Conservation (phyloP, 2,797 vertebrate genomes). For the Spinus olivaceus region DNA sequence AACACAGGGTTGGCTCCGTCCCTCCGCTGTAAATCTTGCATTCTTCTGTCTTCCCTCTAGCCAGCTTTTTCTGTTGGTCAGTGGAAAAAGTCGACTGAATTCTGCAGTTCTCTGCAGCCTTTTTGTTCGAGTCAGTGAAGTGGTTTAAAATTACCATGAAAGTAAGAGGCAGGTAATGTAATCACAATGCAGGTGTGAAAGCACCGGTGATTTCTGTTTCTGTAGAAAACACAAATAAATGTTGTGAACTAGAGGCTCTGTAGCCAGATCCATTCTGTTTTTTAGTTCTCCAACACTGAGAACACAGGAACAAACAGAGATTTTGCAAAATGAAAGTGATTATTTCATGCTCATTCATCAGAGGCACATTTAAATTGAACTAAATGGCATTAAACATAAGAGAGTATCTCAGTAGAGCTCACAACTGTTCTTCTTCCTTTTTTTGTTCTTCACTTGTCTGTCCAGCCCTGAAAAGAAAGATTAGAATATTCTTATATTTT, state of each 20-base stretch:
- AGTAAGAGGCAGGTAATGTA: background rate
- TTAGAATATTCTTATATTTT: background rate
- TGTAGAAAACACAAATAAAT: background rate
- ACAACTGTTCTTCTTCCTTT: background rate
- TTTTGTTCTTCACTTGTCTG: background rate
- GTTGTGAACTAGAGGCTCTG: background rate
- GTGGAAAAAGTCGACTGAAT: background rate
- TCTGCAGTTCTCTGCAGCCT: background rate
- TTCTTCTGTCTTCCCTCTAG: conserved; percentile 36
- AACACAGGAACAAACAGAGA: background rate
- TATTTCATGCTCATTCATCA: background rate
- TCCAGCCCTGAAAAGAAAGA: background rate
- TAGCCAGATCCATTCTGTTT: background rate
- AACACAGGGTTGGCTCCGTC: background rate
- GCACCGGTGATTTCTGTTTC: background rate
- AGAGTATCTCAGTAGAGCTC: background rate
- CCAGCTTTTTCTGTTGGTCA: background rate
- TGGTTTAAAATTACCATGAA: background rate
- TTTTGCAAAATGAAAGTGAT: background rate
- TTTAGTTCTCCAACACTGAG: background rate
- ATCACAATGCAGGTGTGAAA: background rate
- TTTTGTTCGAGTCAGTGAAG: background rate
- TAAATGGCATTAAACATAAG: background rate
- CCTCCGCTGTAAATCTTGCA: conserved; percentile 5
- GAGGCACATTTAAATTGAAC: background rate